A percentile compares a stretch with the other conserved stretches of the same genome.
Evolutionary conservation across 2,113 vertebrate genomes (phyloP).

Genomic region (Uria lomvia): DNA sequence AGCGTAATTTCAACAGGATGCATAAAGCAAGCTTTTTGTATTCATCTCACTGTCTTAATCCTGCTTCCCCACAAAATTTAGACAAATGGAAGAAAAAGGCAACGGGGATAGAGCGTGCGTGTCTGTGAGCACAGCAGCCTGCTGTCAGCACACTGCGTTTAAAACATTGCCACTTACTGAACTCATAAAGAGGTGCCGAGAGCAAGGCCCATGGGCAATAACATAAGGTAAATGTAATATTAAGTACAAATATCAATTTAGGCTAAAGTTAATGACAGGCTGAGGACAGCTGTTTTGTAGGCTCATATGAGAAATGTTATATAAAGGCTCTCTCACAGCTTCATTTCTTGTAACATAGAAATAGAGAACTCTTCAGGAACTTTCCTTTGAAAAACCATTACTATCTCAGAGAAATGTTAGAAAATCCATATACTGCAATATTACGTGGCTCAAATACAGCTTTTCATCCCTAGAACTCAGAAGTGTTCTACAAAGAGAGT

Average conservation of each 20-base stretch:
- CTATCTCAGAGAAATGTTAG: not conserved
- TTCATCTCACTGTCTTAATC: not conserved
- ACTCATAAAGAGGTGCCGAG: not conserved
- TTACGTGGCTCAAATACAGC: not conserved
- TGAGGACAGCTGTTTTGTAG: not conserved
- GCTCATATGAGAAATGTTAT: not conserved
- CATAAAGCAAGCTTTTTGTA: not conserved
- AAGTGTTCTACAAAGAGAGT: not conserved
- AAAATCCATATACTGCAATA: not conserved
- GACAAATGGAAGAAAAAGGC: not conserved
- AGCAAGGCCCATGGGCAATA: not conserved
- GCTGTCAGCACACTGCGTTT: not conserved
- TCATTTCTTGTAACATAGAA: not conserved
- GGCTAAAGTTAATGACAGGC: not conserved
- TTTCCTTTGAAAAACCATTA: not conserved
- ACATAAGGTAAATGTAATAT: not conserved
- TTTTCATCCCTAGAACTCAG: not conserved
- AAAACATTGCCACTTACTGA: not conserved
- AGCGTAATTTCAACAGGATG: not conserved
- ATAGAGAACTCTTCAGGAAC: not conserved
- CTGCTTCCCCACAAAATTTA: not conserved
- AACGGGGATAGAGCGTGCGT: fast-evolving
- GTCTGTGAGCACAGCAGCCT: not conserved
- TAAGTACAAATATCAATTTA: not conserved
- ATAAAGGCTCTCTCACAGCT: not conserved